A percentile compares a stretch with the other conserved stretches of the same genome.
These are phyloP conservation scores for Schizopygopsis malacanthus DNA, from an alignment of 2,797 vertebrate species.

Conservation along the genomic window DNA sequence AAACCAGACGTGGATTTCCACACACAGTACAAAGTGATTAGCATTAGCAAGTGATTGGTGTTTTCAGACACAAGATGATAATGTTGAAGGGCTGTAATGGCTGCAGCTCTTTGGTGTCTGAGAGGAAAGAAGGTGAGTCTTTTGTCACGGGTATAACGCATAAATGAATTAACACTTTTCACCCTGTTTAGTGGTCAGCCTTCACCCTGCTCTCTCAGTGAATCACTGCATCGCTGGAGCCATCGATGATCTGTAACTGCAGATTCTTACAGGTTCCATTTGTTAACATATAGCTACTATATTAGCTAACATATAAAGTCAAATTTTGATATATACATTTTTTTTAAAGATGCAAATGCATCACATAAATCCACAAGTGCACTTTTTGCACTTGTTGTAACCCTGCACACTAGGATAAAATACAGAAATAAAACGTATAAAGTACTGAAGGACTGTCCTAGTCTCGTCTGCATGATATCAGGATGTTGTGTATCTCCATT, in stretches of 20 bases:
- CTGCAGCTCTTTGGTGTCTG: not conserved
- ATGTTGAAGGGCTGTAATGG: not conserved
- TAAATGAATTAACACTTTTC: not conserved
- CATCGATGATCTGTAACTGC: too few species aligned
- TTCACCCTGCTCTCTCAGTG: not conserved
- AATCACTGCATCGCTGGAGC: not conserved
- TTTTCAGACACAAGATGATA: not conserved
- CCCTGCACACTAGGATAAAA: not conserved
- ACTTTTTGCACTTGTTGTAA: not conserved
- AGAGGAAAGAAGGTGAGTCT: not conserved
- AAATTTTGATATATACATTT: not conserved
- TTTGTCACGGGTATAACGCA: not conserved
- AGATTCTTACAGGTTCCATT: too few species aligned
- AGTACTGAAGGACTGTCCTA: not conserved
- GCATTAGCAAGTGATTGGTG: not conserved
- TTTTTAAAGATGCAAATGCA: not conserved
- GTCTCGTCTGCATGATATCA: not conserved
- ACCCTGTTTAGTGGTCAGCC: not conserved
- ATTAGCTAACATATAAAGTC: too few species aligned
- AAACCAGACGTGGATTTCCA: not conserved
- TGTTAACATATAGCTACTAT: too few species aligned
- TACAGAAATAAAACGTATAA: not conserved
- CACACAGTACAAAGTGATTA: conserved; percentile 1
- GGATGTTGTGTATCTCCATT: not conserved
- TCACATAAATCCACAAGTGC: too few species aligned